These are phyloP conservation scores for Artibeus jamaicensis DNA, from an alignment of 2,797 vertebrate genomes.

Conservation along the genomic window DNA sequence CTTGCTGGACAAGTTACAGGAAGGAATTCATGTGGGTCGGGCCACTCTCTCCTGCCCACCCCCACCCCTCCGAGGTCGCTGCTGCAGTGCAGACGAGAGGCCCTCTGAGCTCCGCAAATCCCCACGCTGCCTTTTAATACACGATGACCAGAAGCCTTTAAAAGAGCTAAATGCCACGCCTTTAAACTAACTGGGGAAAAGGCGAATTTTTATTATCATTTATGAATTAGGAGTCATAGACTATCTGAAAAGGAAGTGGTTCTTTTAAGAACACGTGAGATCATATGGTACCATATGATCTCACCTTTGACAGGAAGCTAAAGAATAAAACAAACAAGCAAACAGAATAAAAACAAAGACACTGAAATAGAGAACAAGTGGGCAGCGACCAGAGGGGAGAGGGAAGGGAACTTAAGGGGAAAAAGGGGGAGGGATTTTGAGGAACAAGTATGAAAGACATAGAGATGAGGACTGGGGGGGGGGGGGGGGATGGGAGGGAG, in stretches of 20 bases:
- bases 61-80: not conserved
- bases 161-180: not conserved
- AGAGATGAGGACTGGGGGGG: too few species aligned
- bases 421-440: too few species aligned
- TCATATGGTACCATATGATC: too few species aligned
- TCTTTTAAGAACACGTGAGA: conserved; percentile 18
- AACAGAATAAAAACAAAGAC: too few species aligned
- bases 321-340: too few species aligned
- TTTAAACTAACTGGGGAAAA: not conserved
- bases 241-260: not conserved
- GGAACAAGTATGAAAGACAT: too few species aligned
- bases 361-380: too few species aligned
- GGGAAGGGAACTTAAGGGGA: too few species aligned
- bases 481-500: too few species aligned
- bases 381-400: too few species aligned
- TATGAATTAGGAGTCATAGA: conserved; percentile 12
- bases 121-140: not conserved
- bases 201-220: not conserved
- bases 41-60: not conserved
- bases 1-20: not conserved
- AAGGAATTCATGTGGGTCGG: not conserved
- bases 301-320: too few species aligned
- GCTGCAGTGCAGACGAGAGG: not conserved
- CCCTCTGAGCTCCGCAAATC: not conserved
- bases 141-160: not conserved